Base-by-base conservation (phyloP, 2,888 invertebrate genomes). In the Latrodectus elegans region DNA sequence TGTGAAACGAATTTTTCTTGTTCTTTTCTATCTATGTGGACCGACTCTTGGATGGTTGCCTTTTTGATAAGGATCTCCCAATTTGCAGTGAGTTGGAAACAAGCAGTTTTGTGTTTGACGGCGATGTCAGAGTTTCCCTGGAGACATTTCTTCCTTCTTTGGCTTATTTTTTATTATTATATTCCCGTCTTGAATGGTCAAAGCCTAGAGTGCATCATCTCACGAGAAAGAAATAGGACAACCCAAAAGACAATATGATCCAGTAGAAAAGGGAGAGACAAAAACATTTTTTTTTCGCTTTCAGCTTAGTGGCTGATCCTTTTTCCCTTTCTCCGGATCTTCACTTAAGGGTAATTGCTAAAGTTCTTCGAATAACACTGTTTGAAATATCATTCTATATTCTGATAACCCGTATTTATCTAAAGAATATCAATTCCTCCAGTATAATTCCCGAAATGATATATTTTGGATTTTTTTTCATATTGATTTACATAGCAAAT, bases 171-270 rank as follows among this genome's bases (percentile, higher is more conserved):
- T 60, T 15, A 15, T 60, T 60, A 15, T 60, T 15, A 15, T 6
- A 6, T n/a, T 60, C 26, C 71, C 12, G 38, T 52, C 52, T 68
- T 17, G 60, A 68, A 75, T 74, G 74, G 12, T n/a, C 68, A n/a
- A 49, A 55, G 60, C 68, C 68, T 60, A 53, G 82, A 75, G 82
- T 82, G 75, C 82, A 75, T 82, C 82, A 82, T 82, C 82, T 82
- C 60, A 65, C 55, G 75, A 67, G 68, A 82, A 51, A 77, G 68
- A 52, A 68, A 17, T 12, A 77, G 75, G 82, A 75, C 82, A 82
- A 17, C 17, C 15, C 22, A 38, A 65, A 67, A 70, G 82, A 82
- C 75, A 75, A 68, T 75, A 49, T 75, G 52, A 53, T 17, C 52
- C n/a, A 49, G 17, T 38, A 17, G 17, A 67, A 38, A 70, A 55